Base-by-base conservation (phyloP, 2,797 vertebrate genomes). In the Rallus crepitans region DNA sequence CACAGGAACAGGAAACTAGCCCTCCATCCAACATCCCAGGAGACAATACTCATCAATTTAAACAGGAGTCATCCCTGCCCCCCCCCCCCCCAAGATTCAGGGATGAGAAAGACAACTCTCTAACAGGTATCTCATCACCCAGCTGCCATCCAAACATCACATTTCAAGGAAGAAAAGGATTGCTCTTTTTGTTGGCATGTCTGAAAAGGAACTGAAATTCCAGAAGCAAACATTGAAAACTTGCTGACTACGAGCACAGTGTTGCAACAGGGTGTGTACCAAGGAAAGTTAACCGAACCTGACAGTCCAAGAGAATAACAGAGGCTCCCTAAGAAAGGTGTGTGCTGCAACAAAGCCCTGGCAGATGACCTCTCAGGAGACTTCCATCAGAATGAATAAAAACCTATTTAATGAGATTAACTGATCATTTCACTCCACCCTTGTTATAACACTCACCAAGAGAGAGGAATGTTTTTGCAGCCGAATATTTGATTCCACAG, bases 261-360 rank as follows among this genome's bases (percentile, higher is more conserved):
- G 96, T 96, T 87, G 94, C 82, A 96, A 94, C 52, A 97, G 96
- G 97, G 97, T 88, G 96, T 97, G 94, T 86, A 77, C 90, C 72
- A 68, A 77, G 76, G 91, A 97, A 98, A 96, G 91, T 89, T 96
- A 98, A 92, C 90, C 24, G 71, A 96, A 96, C 88, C 90, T 95
- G 96, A 97, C 96, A 94, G 95, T 94, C 96, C 97, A 91, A 93
- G 91, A 87, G 93, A 95, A 95, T 87, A 90, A 70, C 24, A 91
- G 95, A 95, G 91, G 96, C 90, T 85, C 82, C 94, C 83, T 45
- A 93, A 93, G 93, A 81, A 94, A 94, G 94, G 87, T 91, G 92
- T 96, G 91, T 91, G 90, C 85, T 85, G 66, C 78, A 93, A 96
- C 55, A 94, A 97, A 96, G 93, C 60, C 68, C 16, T 90, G 68